phyloP scores from a whole-genome alignment of 2,113 vertebrate species.

The Rhinopithecus roxellana region DNA sequence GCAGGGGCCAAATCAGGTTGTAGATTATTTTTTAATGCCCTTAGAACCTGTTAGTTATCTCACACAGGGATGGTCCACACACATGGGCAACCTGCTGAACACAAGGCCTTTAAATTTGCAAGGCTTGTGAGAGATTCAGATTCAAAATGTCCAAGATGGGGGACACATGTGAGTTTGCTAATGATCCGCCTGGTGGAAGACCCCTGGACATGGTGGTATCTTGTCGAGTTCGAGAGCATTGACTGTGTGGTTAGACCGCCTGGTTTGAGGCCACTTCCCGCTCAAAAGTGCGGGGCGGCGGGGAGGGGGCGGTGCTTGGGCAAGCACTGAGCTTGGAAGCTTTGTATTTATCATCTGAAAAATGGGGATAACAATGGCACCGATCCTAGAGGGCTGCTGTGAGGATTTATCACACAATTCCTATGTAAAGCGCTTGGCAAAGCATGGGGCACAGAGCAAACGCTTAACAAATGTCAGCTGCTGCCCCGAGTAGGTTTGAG shows the following conservation, averaged over 20 bases:
- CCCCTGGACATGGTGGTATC: accelerated
- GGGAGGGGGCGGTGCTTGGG: accelerated
- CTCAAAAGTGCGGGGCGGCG: background rate
- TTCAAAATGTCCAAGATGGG: background rate
- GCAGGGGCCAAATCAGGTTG: background rate
- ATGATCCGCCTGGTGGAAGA: background rate
- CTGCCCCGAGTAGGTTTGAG: background rate
- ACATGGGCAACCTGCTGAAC: background rate
- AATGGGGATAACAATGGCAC: accelerated
- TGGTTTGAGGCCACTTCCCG: background rate
- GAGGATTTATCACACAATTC: background rate
- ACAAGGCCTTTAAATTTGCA: background rate
- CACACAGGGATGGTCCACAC: background rate
- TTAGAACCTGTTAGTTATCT: background rate
- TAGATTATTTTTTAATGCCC: background rate
- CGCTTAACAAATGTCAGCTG: background rate
- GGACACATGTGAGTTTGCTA: background rate
- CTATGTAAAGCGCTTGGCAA: background rate
- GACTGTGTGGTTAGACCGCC: accelerated
- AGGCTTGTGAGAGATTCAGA: background rate
- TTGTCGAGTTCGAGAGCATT: background rate
- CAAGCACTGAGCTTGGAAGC: background rate
- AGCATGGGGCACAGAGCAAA: background rate
- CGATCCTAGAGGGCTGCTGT: background rate
- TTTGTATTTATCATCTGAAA: background rate